phyloP scores from a whole-genome alignment of 2,797 vertebrate species.

The Otolemur crassicaudatus region DNA sequence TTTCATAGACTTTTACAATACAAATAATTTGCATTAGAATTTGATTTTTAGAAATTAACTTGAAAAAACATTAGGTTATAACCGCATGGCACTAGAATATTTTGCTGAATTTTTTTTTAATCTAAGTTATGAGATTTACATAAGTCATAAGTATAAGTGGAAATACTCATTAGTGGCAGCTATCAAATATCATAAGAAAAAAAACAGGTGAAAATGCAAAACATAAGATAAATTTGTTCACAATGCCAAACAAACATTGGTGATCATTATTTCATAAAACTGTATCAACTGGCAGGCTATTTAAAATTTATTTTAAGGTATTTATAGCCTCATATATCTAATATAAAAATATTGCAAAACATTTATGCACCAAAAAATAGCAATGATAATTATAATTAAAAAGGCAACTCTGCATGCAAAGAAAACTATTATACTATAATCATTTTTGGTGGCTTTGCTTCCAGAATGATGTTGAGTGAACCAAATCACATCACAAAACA shows the following conservation, averaged over 20 bases:
- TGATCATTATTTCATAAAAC: background rate
- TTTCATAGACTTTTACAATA: background rate
- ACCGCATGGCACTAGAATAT: background rate
- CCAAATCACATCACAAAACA: background rate
- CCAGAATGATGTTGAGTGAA: background rate
- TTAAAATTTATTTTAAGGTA: background rate
- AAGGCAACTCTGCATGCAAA: background rate
- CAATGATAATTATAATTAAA: background rate
- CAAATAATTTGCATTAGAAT: background rate
- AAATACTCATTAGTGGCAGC: background rate
- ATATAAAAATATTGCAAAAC: background rate
- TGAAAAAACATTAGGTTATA: background rate
- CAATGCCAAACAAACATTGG: background rate
- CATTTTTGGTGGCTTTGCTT: background rate
- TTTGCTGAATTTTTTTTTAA: background rate
- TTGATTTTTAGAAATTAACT: slow-evolving; percentile 5
- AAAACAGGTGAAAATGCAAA: background rate
- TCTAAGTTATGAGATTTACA: background rate
- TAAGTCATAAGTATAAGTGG: background rate
- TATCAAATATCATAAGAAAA: background rate
- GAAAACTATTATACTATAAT: background rate
- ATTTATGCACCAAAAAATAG: background rate
- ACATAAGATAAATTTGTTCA: background rate
- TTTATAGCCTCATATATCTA: background rate
- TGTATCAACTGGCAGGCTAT: background rate